Conservation (phyloP, 2,888 invertebrate species). For the Caprella mutica region DNA sequence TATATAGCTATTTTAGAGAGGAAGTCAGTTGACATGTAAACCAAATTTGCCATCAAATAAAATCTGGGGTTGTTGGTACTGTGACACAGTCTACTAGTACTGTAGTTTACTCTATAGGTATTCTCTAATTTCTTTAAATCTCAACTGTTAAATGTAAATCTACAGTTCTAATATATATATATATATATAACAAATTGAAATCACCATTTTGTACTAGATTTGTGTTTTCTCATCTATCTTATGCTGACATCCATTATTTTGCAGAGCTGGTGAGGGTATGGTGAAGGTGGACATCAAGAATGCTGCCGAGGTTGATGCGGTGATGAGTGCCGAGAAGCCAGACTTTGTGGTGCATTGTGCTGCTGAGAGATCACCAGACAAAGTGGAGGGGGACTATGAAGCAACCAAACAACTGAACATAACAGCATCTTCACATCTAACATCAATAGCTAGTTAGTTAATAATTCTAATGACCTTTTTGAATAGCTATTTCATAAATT, state of each 20-base stretch:
- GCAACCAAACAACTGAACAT: slow-evolving; percentile 23
- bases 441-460: slow-evolving; percentile 24
- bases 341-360: slow-evolving; percentile 27
- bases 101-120: too few relatives aligned
- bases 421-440: slow-evolving; percentile 13
- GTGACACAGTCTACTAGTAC: too few relatives aligned
- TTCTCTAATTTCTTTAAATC: too few relatives aligned
- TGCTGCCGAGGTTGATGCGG: slow-evolving; percentile 9
- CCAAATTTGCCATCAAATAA: too few relatives aligned
- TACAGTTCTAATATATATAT: too few relatives aligned
- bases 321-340: slow-evolving; percentile 26
- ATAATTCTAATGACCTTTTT: background rate
- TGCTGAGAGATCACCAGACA: slow-evolving; percentile 29
- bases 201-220: background rate
- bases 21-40: too few relatives aligned
- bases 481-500: background rate
- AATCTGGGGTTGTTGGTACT: too few relatives aligned
- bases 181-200: background rate
- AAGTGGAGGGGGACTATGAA: slow-evolving; percentile 26
- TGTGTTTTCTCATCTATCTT: background rate
- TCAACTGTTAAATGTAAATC: too few relatives aligned
- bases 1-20: too few relatives aligned
- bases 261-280: slow-evolving; percentile 20
- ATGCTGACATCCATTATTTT: background rate
- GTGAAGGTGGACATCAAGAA: slow-evolving; percentile 27